phyloP scores from a whole-genome alignment of 2,797 vertebrate species.

The Crax fasciolata region DNA sequence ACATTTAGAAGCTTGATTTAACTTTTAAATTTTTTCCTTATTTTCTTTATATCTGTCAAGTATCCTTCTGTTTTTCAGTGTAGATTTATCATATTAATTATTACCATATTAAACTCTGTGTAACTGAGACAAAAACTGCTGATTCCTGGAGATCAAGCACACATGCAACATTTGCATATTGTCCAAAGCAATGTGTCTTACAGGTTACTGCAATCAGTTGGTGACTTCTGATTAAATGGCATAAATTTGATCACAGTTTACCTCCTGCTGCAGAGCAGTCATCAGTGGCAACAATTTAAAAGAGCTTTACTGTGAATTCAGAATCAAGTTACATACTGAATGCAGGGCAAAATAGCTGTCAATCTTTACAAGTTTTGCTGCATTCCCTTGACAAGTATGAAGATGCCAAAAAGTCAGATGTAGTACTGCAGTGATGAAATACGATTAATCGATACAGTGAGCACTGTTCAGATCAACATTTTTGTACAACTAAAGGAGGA shows the following conservation, averaged over 20 bases:
- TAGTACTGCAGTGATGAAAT: background rate
- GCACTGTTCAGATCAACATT: background rate
- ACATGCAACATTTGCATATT: fast-evolving
- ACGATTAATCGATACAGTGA: background rate
- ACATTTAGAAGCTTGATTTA: background rate
- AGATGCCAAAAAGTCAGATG: background rate
- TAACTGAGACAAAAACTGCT: background rate
- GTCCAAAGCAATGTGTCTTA: background rate
- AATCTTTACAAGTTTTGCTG: background rate
- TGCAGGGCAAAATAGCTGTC: background rate
- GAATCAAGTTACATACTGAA: background rate
- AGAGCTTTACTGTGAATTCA: background rate
- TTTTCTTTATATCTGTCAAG: background rate
- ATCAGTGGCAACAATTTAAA: background rate
- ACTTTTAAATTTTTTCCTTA: background rate
- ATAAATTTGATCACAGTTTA: fast-evolving
- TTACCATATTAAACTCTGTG: background rate
- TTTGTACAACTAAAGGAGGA: background rate
- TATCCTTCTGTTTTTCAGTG: background rate
- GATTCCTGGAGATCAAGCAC: background rate
- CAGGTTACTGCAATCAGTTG: background rate
- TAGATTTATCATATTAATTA: background rate
- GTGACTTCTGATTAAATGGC: background rate
- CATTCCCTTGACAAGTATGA: background rate
- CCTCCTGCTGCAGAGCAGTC: background rate